Evolutionary conservation across 2,113 vertebrate genomes (phyloP), one percentile per base, ranked within the genome.

Genomic region (Acanthochromis polyacanthus): DNA sequence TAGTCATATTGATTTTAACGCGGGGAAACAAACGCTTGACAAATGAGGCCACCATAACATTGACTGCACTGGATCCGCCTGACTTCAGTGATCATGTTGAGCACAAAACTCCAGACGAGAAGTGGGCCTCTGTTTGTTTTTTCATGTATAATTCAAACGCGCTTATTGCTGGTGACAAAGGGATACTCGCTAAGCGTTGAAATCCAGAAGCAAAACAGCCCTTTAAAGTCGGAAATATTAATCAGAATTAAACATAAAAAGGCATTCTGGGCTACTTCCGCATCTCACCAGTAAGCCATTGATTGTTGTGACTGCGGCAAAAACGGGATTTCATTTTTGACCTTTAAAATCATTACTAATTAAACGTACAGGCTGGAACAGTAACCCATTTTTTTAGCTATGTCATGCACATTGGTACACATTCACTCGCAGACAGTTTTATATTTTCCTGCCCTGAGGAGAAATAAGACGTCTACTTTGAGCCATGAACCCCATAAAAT

Each of bases 41-140:
- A 88, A 89, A 88, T 75, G 23, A 85, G 87, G 87, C 77, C 81
- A 80, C 25, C 48, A 1, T 32, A 57, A 63, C 71, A 63, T 43
- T 6, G 80, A 85, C 62, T 62, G 75, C 55, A 15, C 50, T 46
- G 55, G 58, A 73, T 72, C 53, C 66, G 62, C 56, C 64, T 2
- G 80, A 78, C 69, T 76, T 64, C 81, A 73, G 63, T 43, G 19
- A 84, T 69, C 66, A 28, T 2, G 60, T 70, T 66, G 52, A 61
- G 75, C 17, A 22, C 17, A 16, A 57, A 73, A 50, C 23, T 51
- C 14, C 63, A 32, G 52, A 78, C 23, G 51, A 25, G 60, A 81
- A 71, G 25, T 12, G 5, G 17, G 65, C 45, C 5, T 57, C 36
- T 79, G 53, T 68, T 15, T 48, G 51, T 83, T 50, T 60, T 40